Evolutionary conservation across 2,888 invertebrate genomes (phyloP).

Genomic region (Omphaloscelis lunosa): DNA sequence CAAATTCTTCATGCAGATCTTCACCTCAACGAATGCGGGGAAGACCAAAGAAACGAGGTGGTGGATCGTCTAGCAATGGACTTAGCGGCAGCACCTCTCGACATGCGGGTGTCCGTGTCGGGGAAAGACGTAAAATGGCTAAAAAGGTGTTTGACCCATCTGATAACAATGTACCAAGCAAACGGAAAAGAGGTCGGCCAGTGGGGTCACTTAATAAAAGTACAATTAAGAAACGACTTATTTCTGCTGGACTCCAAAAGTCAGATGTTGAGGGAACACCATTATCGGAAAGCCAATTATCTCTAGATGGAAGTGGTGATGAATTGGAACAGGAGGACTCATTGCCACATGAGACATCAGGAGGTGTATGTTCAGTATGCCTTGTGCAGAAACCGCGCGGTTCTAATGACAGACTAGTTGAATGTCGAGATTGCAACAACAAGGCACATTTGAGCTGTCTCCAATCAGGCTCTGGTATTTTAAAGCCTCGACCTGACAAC

Average conservation of each 20-base stretch:
- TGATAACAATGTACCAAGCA: slow-evolving; percentile 94
- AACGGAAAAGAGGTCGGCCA: slow-evolving; percentile 93
- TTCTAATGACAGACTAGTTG: slow-evolving; percentile 91
- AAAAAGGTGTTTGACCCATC: slow-evolving; percentile 97
- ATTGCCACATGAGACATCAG: slow-evolving; percentile 86
- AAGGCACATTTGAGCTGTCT: slow-evolving; percentile 94
- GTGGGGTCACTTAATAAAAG: slow-evolving; percentile 91
- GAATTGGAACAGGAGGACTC: slow-evolving; percentile 85
- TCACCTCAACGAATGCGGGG: slow-evolving; percentile 88
- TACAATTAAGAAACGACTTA: slow-evolving; percentile 89
- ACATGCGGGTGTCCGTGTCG: slow-evolving; percentile 88
- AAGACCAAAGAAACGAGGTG: slow-evolving; percentile 84
- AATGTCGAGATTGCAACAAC: slow-evolving; percentile 93
- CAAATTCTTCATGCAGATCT: slow-evolving; percentile 88
- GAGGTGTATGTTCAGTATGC: slow-evolving; percentile 92
- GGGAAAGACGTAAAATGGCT: slow-evolving; percentile 93
- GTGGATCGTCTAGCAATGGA: slow-evolving; percentile 76
- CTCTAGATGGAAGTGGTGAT: slow-evolving; percentile 86
- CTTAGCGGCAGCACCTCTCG: slow-evolving; percentile 76
- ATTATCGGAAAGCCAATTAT: slow-evolving; percentile 83
- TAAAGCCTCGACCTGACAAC: slow-evolving; percentile 92
- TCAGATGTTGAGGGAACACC: slow-evolving; percentile 82
- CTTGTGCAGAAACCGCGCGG: slow-evolving; percentile 90
- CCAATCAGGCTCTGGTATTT: slow-evolving; percentile 92
- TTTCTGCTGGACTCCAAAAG: slow-evolving; percentile 78